Percentiles rank a stretch among this genome's conserved stretches.
Conservation (phyloP, 2,113 vertebrate genomes). For the Drymodes brunneopygia region DNA sequence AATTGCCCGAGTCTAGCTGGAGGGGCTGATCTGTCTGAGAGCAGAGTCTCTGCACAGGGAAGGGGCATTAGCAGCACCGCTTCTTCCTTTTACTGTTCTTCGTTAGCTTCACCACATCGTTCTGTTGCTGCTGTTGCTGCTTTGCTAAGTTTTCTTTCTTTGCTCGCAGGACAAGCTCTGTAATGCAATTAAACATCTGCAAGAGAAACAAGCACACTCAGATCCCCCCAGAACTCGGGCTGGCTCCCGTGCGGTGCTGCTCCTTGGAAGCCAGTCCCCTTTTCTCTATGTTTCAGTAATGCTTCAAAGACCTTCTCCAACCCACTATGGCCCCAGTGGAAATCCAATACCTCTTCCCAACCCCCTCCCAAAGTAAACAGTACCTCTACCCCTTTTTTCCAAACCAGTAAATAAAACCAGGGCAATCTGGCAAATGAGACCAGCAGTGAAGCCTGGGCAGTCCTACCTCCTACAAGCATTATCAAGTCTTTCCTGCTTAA, state of each 20-base stretch:
- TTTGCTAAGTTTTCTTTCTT: slow-evolving; percentile 98
- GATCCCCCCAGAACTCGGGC: not conserved
- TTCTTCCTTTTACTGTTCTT: slow-evolving; percentile 99
- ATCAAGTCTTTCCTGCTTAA: not conserved
- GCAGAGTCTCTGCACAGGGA: slow-evolving; percentile 71
- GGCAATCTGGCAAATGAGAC: not conserved
- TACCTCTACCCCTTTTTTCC: not conserved
- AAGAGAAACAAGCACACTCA: slow-evolving; percentile 43
- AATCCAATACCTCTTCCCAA: not conserved
- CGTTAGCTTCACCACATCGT: slow-evolving; percentile 95
- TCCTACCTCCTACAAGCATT: not conserved
- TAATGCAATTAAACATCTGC: slow-evolving; percentile 99
- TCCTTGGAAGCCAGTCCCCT: not conserved
- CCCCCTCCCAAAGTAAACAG: not conserved
- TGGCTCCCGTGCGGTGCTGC: not conserved
- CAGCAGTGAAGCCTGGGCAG: not conserved
- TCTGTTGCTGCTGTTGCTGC: slow-evolving; percentile 97
- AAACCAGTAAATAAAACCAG: not conserved
- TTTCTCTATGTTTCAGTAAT: not conserved
- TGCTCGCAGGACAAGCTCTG: slow-evolving; percentile 93
- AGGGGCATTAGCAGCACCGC: slow-evolving; percentile 89
- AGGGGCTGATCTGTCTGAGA: slow-evolving; percentile 68
- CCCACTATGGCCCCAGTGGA: fast-evolving
- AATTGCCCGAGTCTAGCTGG: slow-evolving; percentile 66
- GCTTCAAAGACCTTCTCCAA: not conserved